Conservation (phyloP, 2,888 invertebrate genomes). For the Geophilus truncorum region DNA sequence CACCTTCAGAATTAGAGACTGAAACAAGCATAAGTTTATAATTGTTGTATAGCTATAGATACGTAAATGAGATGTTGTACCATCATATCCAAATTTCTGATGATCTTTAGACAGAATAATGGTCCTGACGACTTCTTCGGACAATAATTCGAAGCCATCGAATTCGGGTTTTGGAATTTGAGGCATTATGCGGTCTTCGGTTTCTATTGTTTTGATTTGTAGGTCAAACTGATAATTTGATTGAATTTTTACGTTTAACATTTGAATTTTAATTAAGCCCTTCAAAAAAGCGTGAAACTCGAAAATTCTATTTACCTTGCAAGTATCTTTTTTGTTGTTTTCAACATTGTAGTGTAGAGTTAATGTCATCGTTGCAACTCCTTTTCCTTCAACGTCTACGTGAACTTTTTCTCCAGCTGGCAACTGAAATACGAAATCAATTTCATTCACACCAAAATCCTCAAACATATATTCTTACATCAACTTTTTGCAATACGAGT, state of each 20-base stretch:
- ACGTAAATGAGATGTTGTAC: too few species aligned
- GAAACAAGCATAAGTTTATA: too few species aligned
- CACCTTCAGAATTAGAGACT: too few species aligned
- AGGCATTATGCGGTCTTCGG: too few species aligned
- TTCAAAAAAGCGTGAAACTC: too few species aligned
- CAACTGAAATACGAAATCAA: background rate
- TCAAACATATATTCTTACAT: background rate
- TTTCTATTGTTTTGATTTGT: background rate
- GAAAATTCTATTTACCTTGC: background rate
- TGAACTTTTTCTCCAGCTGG: background rate
- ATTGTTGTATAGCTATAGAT: too few species aligned
- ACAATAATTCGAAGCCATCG: background rate
- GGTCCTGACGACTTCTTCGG: background rate
- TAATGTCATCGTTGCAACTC: slow-evolving; percentile 15
- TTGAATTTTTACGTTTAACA: too few species aligned
- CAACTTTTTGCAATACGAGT: background rate
- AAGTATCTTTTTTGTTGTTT: background rate
- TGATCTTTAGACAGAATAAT: background rate
- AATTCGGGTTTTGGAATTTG: background rate
- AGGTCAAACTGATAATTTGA: slow-evolving; percentile 14
- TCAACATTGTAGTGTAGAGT: background rate
- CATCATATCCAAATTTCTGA: background rate
- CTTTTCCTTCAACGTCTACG: background rate
- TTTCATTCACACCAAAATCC: too few species aligned
- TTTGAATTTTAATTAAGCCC: too few species aligned